These are phyloP conservation scores for Chamaetylas fuelleborni DNA, from an alignment of 2,113 vertebrate species.

Conservation along the genomic window DNA sequence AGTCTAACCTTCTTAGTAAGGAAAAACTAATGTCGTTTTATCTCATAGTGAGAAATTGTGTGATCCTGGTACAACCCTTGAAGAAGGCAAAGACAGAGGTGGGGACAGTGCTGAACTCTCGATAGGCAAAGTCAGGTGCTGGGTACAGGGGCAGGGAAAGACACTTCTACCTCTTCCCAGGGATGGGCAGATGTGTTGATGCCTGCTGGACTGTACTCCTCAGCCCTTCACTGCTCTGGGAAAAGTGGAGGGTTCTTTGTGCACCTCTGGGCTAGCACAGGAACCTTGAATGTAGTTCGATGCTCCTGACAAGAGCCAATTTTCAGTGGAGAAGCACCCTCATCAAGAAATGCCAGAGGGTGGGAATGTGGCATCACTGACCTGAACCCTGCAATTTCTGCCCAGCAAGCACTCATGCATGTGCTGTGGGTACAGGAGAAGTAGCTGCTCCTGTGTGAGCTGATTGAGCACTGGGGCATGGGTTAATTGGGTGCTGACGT, in stretches of 20 bases:
- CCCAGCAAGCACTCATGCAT: not conserved
- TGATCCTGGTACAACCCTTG: not conserved
- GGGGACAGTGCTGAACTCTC: not conserved
- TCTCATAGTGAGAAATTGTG: not conserved
- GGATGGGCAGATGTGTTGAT: not conserved
- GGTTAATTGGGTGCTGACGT: not conserved
- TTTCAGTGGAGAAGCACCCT: not conserved
- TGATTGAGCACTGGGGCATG: not conserved
- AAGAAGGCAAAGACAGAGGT: not conserved
- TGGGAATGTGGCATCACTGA: not conserved
- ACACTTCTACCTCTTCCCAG: not conserved
- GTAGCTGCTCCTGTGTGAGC: not conserved
- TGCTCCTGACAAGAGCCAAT: not conserved
- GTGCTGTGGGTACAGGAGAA: not conserved
- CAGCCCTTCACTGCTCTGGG: not conserved
- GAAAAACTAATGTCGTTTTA: not conserved
- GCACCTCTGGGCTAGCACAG: not conserved
- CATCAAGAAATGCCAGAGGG: not conserved
- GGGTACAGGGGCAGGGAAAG: not conserved
- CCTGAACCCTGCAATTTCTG: not conserved
- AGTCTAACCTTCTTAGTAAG: not conserved
- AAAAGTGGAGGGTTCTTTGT: not conserved
- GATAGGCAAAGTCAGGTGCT: not conserved
- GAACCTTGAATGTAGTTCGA: not conserved
- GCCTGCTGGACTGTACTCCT: rapidly evolving